These are phyloP conservation scores for Pseudomyrmex pallidus DNA, from an alignment of 1,140 invertebrate species.

Conservation along the genomic window DNA sequence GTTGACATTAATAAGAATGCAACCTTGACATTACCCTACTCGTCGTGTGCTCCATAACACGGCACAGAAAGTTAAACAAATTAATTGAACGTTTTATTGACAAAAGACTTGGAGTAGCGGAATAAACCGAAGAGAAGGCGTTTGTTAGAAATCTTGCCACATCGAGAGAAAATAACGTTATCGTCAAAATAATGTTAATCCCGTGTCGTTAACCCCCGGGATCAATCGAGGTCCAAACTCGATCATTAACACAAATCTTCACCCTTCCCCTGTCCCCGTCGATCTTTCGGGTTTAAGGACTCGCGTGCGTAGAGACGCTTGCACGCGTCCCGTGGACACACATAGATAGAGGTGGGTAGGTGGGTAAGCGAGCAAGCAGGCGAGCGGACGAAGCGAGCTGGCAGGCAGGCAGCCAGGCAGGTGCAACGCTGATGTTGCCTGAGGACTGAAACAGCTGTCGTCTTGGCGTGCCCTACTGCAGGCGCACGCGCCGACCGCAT, in stretches of 20 bases:
- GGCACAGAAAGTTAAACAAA: no score
- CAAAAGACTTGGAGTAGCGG: no score
- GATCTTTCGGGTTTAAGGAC: slow-evolving; percentile 44
- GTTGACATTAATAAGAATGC: no score
- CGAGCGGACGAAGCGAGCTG: slow-evolving; percentile 55
- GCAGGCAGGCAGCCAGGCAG: slow-evolving; percentile 76
- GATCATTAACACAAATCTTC: slow-evolving; percentile 14
- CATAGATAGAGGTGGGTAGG: slow-evolving; percentile 56
- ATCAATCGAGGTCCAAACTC: slow-evolving; percentile 2
- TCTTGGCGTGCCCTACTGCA: slow-evolving; percentile 82
- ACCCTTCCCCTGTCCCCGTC: not conserved
- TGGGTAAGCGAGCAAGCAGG: slow-evolving; percentile 61
- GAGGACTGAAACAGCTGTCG: slow-evolving; percentile 84
- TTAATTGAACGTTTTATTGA: no score
- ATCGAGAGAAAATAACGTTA: no score
- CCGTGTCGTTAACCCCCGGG: not conserved
- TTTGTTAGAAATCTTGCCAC: not conserved
- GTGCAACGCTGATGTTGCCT: slow-evolving; percentile 82
- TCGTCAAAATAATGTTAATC: slow-evolving; percentile 4
- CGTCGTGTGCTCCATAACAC: no score
- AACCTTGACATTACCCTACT: no score
- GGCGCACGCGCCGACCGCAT: slow-evolving; percentile 85
- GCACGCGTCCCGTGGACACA: slow-evolving; percentile 43
- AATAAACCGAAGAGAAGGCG: no score
- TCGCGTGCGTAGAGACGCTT: slow-evolving; percentile 41